Percentiles rank a stretch among this genome's conserved stretches.
Evolutionary conservation across 1,140 invertebrate species (phyloP).

Genomic region (Drosophila kurseongensis): DNA sequence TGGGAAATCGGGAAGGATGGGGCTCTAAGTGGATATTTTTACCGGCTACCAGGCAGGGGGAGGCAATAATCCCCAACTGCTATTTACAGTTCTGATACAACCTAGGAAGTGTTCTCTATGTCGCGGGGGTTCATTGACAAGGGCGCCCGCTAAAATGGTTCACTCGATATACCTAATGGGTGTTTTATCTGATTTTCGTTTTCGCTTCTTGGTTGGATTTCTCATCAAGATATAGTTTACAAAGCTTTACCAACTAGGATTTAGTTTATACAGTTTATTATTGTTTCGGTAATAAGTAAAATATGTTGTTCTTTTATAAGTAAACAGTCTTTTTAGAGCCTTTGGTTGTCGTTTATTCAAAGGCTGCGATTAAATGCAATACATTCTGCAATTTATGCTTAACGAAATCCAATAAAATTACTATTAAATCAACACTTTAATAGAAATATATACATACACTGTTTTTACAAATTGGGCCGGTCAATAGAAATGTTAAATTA

Average conservation of each 20-base stretch:
- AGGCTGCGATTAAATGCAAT: constrained; percentile 68
- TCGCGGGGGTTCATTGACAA: constrained; percentile 48
- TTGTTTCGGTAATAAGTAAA: constrained; percentile 70
- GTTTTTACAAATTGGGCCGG: no score
- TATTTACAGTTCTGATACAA: constrained; percentile 75
- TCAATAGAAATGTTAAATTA: not conserved
- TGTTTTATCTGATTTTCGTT: constrained; percentile 58
- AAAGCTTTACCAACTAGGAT: constrained; percentile 55
- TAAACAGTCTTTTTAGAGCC: constrained; percentile 77
- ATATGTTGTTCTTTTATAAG: constrained; percentile 50
- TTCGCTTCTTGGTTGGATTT: constrained; percentile 38
- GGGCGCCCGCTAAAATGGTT: constrained; percentile 61
- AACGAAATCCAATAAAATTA: not conserved
- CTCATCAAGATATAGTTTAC: constrained; percentile 56
- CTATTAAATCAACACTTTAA: not conserved
- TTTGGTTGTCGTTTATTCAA: constrained; percentile 33
- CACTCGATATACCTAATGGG: constrained; percentile 81
- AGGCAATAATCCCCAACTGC: constrained; percentile 19
- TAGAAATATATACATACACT: not conserved
- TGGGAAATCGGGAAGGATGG: not conserved
- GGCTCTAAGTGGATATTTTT: constrained; percentile 13
- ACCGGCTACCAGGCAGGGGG: not conserved
- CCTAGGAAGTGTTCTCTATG: constrained; percentile 64
- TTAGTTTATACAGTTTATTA: constrained; percentile 58
- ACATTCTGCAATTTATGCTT: constrained; percentile 2